Evolutionary conservation across 1,140 invertebrate genomes (phyloP), one percentile per base, ranked within the genome.

Genomic region (Pseudomyrmex sp.): DNA sequence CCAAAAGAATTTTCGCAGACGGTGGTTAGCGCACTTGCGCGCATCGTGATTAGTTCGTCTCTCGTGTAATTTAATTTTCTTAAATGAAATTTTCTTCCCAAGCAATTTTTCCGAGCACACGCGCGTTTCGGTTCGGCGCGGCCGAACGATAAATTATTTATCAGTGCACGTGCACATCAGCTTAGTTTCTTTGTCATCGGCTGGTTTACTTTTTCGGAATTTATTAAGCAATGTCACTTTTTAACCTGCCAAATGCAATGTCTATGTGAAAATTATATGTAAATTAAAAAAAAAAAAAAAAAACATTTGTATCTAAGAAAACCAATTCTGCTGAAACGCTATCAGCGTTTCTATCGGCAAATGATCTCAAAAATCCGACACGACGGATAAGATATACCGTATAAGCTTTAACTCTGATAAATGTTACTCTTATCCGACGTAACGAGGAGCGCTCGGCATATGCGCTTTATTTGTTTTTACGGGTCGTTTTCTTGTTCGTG

Each of bases 391-490:
- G 66, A 66, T 66, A 65, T 66, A 44, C 5, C 4, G 4, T 35
- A 54, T 46, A 77, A 66, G 10, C 1, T 76, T 74, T 74, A 48
- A 74, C 44, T 8, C 9, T 20, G 18, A 56, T 44, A 44, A 68
- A 77, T 76, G 35, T 54, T 76, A 77, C 44, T 54, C 12, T 5
- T 50, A 50, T 46, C 20, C 8, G 62, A 44, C 46, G n/a, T 9
- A 68, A 50, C 46, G 20, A 23, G 46, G n/a, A 26, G 2, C n/a
- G 54, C 9, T 77, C 50, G 12, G 54, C 35, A 20, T 44, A 15
- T 35, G 35, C 35, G 35, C 35, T 23, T 12, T 50, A 68, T 68
- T 74, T 75, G 59, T 50, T 44, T 35, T 65, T 54, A 77, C 20
- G 18, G 13, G 35, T 5, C 18, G 23, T 20, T 76, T 54, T 9